phyloP scores from a whole-genome alignment of 2,888 invertebrate species.

The Pollenia griseotomentosa region DNA sequence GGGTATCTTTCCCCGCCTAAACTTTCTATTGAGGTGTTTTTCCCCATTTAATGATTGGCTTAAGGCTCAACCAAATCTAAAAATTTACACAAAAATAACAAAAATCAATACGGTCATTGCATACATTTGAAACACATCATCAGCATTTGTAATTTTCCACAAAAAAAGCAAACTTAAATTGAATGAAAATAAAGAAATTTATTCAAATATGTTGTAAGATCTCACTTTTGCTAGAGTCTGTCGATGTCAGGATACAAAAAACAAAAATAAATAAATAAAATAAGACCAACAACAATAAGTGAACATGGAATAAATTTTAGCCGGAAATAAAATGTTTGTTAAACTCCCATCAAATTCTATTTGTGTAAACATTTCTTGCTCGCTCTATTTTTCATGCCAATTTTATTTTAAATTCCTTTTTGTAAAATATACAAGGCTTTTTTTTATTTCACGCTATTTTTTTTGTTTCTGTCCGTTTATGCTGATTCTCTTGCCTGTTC shows the following conservation, averaged over 20 bases:
- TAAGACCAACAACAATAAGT: slow-evolving; percentile 6
- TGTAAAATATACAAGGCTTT: slow-evolving; percentile 30
- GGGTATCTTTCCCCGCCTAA: too few relatives aligned
- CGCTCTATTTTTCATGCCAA: background rate
- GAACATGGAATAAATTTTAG: slow-evolving; percentile 58
- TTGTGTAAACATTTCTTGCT: background rate
- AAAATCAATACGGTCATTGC: slow-evolving; percentile 51
- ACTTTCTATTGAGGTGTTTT: background rate
- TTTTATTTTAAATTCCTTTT: slow-evolving; percentile 50
- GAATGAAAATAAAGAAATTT: slow-evolving; percentile 17
- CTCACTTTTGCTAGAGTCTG: slow-evolving; percentile 25
- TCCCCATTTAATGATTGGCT: background rate
- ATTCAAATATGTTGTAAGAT: slow-evolving; percentile 56
- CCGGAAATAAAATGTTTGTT: slow-evolving; percentile 68
- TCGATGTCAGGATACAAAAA: slow-evolving; percentile 27
- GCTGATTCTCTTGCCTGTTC: slow-evolving; percentile 54
- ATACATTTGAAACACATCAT: slow-evolving; percentile 54
- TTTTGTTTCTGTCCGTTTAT: slow-evolving; percentile 45
- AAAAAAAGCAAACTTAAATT: slow-evolving; percentile 12
- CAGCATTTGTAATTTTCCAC: slow-evolving; percentile 42
- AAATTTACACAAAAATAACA: background rate
- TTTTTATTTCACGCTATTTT: slow-evolving; percentile 37
- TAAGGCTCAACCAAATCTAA: background rate
- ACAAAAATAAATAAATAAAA: slow-evolving; percentile 1
- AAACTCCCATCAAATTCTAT: slow-evolving; percentile 5